A percentile compares a stretch with the other conserved stretches of the same genome.
Conservation (phyloP, 2,113 vertebrate genomes). For the Ariopsis seemanni region DNA sequence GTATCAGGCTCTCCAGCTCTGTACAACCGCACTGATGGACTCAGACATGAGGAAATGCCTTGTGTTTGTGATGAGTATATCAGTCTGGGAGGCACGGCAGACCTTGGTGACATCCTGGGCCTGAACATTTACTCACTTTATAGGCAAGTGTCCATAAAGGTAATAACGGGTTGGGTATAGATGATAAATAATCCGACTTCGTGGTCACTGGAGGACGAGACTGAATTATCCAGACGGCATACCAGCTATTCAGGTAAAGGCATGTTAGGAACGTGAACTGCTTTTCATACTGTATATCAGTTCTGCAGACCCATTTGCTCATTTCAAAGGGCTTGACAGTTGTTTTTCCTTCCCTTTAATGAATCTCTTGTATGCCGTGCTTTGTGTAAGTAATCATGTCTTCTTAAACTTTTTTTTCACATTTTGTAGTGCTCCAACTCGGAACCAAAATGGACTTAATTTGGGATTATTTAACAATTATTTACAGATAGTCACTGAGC, state of each 20-base stretch:
- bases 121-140: neutral
- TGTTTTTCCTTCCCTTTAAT: neutral
- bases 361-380: neutral
- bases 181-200: neutral
- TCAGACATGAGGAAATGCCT: constrained; percentile 3
- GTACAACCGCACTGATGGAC: neutral
- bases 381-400: neutral
- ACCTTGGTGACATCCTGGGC: neutral
- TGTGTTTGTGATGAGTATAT: neutral
- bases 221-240: neutral
- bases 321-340: neutral
- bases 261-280: neutral
- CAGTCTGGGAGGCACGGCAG: neutral
- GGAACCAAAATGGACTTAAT: neutral
- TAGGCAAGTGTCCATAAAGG: neutral
- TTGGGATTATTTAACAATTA: neutral
- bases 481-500: too few species aligned
- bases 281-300: neutral
- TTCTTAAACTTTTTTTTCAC: neutral
- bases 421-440: neutral
- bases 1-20: neutral
- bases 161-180: constrained; percentile 3
- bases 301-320: neutral
- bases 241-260: constrained; percentile 12
- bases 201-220: neutral